Evolutionary conservation across 2,113 vertebrate genomes (phyloP).

Genomic region (Aviceda subcristata): DNA sequence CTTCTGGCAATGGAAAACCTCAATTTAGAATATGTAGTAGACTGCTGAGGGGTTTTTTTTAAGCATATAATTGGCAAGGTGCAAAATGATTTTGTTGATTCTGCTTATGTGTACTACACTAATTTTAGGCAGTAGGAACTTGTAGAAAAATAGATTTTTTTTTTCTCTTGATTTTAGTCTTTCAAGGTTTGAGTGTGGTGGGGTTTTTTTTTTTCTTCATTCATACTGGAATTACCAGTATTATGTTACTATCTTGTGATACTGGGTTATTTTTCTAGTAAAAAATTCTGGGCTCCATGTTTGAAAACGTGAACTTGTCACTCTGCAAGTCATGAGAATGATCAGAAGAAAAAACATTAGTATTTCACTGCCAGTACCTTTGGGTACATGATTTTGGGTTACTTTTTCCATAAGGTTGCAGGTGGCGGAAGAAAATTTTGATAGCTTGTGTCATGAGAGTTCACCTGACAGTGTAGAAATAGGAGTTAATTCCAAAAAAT

Average conservation of each 20-base stretch:
- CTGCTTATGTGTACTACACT: neutral
- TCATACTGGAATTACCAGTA: neutral
- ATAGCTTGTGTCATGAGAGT: neutral
- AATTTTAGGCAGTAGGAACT: neutral
- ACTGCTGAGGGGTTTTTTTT: neutral
- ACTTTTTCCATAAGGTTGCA: neutral
- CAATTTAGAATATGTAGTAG: neutral
- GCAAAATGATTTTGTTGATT: neutral
- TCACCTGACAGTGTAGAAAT: neutral
- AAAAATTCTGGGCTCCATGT: neutral
- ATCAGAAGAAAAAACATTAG: neutral
- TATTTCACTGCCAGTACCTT: neutral
- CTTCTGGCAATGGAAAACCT: neutral
- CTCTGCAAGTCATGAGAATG: neutral
- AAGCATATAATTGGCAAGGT: neutral
- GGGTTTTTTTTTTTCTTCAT: neutral
- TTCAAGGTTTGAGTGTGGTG: neutral
- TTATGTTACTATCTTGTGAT: neutral
- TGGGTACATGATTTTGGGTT: neutral
- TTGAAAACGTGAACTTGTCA: neutral
- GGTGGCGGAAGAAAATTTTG: neutral
- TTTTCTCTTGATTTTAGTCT: neutral
- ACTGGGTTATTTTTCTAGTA: neutral
- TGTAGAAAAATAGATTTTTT: fast-evolving
- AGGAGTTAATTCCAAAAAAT: neutral